Conservation (phyloP, 1,140 invertebrate genomes). For the Drosophila jambulina region DNA sequence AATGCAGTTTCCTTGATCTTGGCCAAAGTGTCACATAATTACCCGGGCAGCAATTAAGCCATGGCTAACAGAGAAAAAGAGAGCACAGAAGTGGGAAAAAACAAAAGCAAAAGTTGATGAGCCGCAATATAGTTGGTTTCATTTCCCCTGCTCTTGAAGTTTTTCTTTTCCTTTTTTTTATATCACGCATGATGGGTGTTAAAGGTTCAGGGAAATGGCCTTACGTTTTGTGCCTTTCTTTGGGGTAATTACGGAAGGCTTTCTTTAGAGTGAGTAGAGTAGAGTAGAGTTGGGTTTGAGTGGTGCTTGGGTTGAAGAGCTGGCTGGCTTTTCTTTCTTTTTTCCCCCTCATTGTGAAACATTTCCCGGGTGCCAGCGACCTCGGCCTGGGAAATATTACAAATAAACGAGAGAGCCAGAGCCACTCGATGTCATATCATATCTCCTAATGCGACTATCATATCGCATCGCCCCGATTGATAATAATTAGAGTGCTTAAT, state of each 20-base stretch:
- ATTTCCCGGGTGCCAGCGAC: slow-evolving; percentile 38
- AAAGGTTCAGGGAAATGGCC: slow-evolving; percentile 39
- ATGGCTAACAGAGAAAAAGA: not conserved
- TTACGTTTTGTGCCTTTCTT: slow-evolving; percentile 10
- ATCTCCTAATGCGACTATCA: slow-evolving; percentile 20
- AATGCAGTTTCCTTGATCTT: slow-evolving; percentile 14
- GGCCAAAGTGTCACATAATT: slow-evolving; percentile 39
- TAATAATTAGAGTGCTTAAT: slow-evolving; percentile 53
- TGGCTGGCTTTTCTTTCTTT: not conserved
- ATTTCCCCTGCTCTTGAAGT: slow-evolving; percentile 9
- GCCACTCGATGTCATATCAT: slow-evolving; percentile 20
- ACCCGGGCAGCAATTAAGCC: slow-evolving; percentile 20
- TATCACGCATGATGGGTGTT: slow-evolving; percentile 41
- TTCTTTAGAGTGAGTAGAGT: slow-evolving; percentile 14
- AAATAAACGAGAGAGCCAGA: not conserved
- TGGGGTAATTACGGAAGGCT: slow-evolving; percentile 41
- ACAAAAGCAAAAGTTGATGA: slow-evolving; percentile 65
- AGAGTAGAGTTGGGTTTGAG: slow-evolving; percentile 1
- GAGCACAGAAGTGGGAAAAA: slow-evolving; percentile 16
- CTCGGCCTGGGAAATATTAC: slow-evolving; percentile 19
- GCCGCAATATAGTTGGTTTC: slow-evolving; percentile 46
- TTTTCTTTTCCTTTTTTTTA: not conserved
- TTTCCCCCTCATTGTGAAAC: slow-evolving; percentile 26
- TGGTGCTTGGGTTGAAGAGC: no score
- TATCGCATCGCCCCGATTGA: slow-evolving; percentile 31